Base-by-base conservation (phyloP, 2,888 invertebrate genomes). In the Digitonthophagus gazella region DNA sequence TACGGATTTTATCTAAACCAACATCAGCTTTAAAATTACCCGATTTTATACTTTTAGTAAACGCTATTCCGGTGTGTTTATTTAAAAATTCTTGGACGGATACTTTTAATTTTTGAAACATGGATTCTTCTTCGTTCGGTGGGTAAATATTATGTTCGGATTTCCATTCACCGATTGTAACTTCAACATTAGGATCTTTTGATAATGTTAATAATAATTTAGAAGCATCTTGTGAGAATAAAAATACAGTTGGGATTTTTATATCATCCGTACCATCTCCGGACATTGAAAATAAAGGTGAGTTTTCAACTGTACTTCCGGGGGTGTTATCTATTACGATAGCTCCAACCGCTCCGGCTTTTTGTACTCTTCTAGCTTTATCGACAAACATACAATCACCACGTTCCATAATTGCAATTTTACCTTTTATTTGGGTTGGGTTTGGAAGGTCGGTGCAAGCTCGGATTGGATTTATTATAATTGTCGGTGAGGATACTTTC, bases 341-440 rank as follows among this genome's bases (percentile, higher is more conserved):
- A 15, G 93, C 93, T 15, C 92, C 93, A 44, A 90, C 84, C 0
- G 93, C 97, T 14, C 96, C 96, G 2, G 92, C 91, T 67, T 86
- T 85, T 84, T 97, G 93, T 44, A 95, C 87, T 75, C 89, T 85
- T 66, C 96, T 87, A 1, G 94, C 96, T 86, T 98, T 98, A 76
- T 97, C 95, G 1, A 97, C 91, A 81, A 97, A 99, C 85, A 97
- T 97, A 82, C 98, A 99, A 75, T 92, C 92, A 0, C 98, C 97
- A 18, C 98, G 88, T 79, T 92, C 90, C 69, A 96, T 90, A n/a
- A 98, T 84, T 0, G 89, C 94, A 75, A 98, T 93, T 77, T 89
- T 91, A 0, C 91, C 93, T 44, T 81, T 81, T 0, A 95, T 79
- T 8, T 85, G 83, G 0, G 28, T 44, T 44, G 28, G 1, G n/a